phyloP scores from a whole-genome alignment of 2,888 invertebrate species.

The Callimorpha dominula region DNA sequence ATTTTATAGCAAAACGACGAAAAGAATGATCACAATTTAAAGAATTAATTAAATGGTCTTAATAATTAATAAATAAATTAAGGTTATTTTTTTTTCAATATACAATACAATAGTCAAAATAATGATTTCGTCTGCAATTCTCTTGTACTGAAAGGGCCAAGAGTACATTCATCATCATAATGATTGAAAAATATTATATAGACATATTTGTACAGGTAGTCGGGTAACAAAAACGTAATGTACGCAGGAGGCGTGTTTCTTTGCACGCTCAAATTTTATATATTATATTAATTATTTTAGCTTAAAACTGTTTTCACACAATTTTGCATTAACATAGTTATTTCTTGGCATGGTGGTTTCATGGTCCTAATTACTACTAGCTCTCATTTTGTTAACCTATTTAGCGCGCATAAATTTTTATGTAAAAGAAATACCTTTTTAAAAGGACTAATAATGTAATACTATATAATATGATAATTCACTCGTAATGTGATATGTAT shows the following conservation, averaged over 20 bases:
- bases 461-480: no score
- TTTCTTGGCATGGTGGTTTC: neutral
- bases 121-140: neutral
- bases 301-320: neutral
- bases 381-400: neutral
- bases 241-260: neutral
- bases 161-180: neutral
- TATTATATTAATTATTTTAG: neutral
- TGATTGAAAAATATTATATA: no score
- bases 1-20: constrained; percentile 68
- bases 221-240: neutral
- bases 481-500: no score
- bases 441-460: neutral
- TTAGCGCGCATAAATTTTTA: neutral
- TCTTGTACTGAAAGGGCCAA: neutral
- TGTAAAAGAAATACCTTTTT: neutral
- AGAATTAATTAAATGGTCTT: neutral
- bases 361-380: neutral
- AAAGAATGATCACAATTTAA: constrained; percentile 63
- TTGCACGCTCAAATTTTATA: neutral
- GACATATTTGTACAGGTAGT: no score
- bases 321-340: neutral
- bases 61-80: neutral
- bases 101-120: neutral
- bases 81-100: neutral